These are phyloP conservation scores for Drosophila hawaiiensis DNA, from an alignment of 2,888 invertebrate species.

Conservation along the genomic window DNA sequence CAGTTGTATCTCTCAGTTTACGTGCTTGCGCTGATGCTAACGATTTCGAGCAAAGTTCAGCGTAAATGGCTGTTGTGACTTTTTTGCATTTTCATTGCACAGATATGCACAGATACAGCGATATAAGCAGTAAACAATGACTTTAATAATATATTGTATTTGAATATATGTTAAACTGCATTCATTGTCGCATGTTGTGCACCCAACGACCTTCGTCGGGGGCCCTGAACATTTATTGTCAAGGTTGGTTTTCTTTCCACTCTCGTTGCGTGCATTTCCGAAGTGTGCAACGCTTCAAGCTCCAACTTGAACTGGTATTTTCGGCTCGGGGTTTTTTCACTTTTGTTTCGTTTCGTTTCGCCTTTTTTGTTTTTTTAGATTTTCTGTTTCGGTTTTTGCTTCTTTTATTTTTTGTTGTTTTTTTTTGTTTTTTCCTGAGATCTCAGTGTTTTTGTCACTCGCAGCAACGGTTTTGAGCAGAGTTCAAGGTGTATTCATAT, in stretches of 20 bases:
- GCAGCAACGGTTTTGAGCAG: constrained; percentile 43
- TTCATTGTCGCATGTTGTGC: constrained; percentile 69
- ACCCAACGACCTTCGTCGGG: constrained; percentile 65
- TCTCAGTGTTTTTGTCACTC: constrained; percentile 40
- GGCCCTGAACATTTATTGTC: constrained; percentile 78
- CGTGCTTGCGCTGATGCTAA: constrained; percentile 28
- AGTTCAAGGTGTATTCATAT: constrained; percentile 63
- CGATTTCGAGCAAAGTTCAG: constrained; percentile 73
- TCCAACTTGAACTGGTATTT: constrained; percentile 76
- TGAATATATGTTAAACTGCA: constrained; percentile 59
- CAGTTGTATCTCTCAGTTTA: constrained; percentile 16
- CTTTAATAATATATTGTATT: constrained; percentile 50
- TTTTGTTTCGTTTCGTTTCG: constrained; percentile 9
- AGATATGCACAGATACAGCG: not conserved
- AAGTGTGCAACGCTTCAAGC: constrained; percentile 61
- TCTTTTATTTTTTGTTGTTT: constrained; percentile 29
- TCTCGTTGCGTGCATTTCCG: constrained; percentile 67
- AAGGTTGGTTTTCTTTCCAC: constrained; percentile 67
- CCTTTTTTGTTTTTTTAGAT: constrained; percentile 28
- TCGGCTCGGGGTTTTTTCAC: constrained; percentile 53
- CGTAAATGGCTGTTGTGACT: constrained; percentile 61
- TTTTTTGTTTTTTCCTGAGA: constrained; percentile 1
- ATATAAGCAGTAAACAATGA: constrained; percentile 11
- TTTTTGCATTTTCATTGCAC: constrained; percentile 59
- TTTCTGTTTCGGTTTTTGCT: constrained; percentile 23